A percentile compares a stretch with the other conserved stretches of the same genome.
These are phyloP conservation scores for Cepphus grylle DNA, from an alignment of 2,113 vertebrate genomes.

Conservation along the genomic window DNA sequence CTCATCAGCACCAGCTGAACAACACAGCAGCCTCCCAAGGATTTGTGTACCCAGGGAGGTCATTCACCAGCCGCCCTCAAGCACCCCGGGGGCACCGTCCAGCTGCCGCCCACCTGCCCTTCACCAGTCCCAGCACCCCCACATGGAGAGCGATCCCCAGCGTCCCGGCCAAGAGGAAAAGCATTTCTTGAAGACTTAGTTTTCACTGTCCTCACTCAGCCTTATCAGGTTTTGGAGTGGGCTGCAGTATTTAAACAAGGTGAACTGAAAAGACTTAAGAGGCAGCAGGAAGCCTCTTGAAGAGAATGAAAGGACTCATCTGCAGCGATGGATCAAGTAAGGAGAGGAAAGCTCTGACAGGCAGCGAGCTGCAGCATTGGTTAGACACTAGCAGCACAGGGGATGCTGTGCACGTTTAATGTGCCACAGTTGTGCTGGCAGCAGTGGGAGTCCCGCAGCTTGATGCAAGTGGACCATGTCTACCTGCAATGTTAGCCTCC, in stretches of 20 bases:
- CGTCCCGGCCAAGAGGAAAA: background rate
- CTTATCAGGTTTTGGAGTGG: background rate
- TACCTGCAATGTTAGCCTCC: fast-evolving
- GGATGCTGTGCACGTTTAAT: fast-evolving
- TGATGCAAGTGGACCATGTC: fast-evolving
- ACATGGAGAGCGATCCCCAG: background rate
- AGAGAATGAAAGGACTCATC: background rate
- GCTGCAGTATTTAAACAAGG: background rate
- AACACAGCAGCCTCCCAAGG: background rate
- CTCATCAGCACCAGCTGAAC: background rate
- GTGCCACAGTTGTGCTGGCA: background rate
- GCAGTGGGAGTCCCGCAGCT: fast-evolving
- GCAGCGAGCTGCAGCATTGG: fast-evolving
- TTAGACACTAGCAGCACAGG: background rate
- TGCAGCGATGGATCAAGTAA: fast-evolving
- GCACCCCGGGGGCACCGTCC: fast-evolving
- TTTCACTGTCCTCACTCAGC: background rate
- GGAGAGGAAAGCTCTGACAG: background rate
- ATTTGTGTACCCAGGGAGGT: background rate
- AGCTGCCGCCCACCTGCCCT: background rate
- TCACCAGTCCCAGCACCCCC: background rate
- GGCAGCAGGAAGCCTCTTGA: background rate
- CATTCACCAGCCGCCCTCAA: background rate
- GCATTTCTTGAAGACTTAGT: background rate
- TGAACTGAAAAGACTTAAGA: background rate